A percentile compares a stretch with the other conserved stretches of the same genome.
Evolutionary conservation across 2,797 vertebrate genomes (phyloP).

Genomic region (Phalanger gymnotis): DNA sequence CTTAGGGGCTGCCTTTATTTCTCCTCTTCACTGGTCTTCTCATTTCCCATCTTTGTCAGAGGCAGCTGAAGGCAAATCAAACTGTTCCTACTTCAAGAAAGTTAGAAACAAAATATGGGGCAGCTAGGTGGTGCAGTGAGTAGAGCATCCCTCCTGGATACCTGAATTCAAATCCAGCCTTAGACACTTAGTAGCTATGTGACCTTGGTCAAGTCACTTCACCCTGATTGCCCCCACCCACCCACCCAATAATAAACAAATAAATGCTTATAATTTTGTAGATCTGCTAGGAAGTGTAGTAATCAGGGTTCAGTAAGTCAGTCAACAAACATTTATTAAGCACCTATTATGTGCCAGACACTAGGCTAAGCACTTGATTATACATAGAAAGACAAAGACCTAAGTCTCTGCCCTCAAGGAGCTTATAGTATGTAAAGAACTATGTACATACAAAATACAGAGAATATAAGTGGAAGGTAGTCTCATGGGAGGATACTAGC

Average conservation of each 20-base stretch:
- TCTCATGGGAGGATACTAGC: not conserved
- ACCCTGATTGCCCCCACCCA: not conserved
- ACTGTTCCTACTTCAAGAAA: not conserved
- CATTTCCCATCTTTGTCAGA: not conserved
- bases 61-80: not conserved
- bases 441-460: not conserved
- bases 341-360: no score
- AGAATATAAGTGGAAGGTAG: not conserved
- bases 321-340: not conserved
- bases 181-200: not conserved
- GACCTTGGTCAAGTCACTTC: not conserved
- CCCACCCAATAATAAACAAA: not conserved
- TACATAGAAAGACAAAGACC: not conserved
- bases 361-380: not conserved
- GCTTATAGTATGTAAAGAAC: not conserved
- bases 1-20: not conserved
- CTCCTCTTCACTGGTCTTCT: not conserved
- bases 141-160: not conserved
- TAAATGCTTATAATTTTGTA: not conserved
- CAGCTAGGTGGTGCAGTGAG: not conserved
- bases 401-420: not conserved
- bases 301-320: not conserved
- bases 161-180: not conserved
- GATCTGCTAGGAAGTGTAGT: not conserved
- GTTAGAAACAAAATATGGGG: not conserved